Conservation (phyloP, 1,140 invertebrate species). For the Brachionus manjavacas region DNA sequence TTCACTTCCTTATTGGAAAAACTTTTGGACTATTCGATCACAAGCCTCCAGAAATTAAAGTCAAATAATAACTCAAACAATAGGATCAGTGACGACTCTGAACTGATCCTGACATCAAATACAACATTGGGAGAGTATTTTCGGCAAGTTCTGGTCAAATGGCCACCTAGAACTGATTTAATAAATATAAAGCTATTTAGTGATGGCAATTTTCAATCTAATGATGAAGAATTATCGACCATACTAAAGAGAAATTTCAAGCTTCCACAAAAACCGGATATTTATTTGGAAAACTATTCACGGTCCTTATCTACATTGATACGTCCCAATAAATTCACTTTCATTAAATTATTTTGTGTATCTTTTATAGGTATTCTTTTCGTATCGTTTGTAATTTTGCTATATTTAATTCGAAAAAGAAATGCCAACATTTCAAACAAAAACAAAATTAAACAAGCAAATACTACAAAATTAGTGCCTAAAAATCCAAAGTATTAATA, state of each 20-base stretch:
- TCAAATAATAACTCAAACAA: not conserved
- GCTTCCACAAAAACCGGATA: not conserved
- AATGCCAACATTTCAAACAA: not conserved
- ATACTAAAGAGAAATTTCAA: not conserved
- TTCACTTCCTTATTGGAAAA: not conserved
- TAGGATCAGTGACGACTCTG: not conserved
- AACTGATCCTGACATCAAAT: not conserved
- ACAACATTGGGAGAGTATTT: not conserved
- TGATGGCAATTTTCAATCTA: not conserved
- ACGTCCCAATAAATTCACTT: not conserved
- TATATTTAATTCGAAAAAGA: not conserved
- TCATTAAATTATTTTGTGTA: conserved; percentile 2
- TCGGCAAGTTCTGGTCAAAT: not conserved
- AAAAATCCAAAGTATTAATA: not conserved
- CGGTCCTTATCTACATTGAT: not conserved
- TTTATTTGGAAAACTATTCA: conserved; percentile 20
- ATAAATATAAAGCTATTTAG: not conserved
- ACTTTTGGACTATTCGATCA: conserved; percentile 6
- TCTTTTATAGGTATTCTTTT: not conserved
- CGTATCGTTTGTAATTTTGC: not conserved
- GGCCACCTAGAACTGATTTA: not conserved
- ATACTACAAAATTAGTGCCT: not conserved
- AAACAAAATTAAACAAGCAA: not conserved
- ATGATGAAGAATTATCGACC: not conserved
- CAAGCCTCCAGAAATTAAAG: conserved; percentile 3